Evolutionary conservation across 2,113 vertebrate genomes (phyloP), one percentile per base, ranked within the genome.

Genomic region (Theristicus caerulescens): DNA sequence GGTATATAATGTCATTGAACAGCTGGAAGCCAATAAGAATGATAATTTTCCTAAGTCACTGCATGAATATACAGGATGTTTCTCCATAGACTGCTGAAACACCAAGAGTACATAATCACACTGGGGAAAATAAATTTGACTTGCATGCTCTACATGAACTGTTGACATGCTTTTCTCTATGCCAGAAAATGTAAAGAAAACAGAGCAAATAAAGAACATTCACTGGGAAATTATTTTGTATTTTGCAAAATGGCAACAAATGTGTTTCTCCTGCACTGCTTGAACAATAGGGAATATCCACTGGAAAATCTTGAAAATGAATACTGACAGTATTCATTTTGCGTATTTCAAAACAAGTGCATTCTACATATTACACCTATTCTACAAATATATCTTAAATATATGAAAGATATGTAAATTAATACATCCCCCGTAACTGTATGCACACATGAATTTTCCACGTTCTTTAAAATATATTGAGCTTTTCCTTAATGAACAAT

Each of bases 21-120:
- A 96, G 72, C 85, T 88, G 71, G 88, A 96, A 95, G 76, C 61
- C 81, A 93, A 31, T 74, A 91, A 64, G 31, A 91, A 93, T 49
- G 61, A 59, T 82, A 86, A 96, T 95, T 92, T 88, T 55, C 40
- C 38, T 46, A 55, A 73, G 59, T 67, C 80, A 78, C 12, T 81
- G 44, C 54, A 77, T 58, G 42, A 96, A 93, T 84, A 84, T 49
- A 52, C 7, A 92, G 71, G 31, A 57, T 82, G 76, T 59, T 93
- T 90, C 76, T 88, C 61, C 86, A 73, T 4, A 84, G 76, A 67
- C 31, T 82, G 69, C 61, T 91, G 86, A 94, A 94, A 94, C 72
- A 96, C 25, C 22, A 82, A 61, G 61, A 81, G 52, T 47, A 78
- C 19, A 29, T 86, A 86, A 95, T 92, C 77, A 82, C 36, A 82